These are phyloP conservation scores for Zygaena filipendulae DNA, from an alignment of 2,888 invertebrate species.

Conservation along the genomic window DNA sequence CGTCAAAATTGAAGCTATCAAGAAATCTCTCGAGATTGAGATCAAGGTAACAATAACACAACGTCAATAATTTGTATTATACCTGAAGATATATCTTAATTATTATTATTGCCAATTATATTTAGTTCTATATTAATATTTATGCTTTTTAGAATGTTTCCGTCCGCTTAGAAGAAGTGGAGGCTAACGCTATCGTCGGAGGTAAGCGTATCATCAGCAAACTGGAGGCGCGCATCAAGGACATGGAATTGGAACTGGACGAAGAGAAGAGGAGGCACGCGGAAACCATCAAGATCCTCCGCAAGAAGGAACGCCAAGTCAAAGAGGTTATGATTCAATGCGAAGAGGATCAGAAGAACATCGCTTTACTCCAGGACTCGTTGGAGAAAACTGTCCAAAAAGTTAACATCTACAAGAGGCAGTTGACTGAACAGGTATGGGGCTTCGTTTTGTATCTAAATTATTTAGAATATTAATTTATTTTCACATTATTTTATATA, in stretches of 20 bases:
- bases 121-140: neutral
- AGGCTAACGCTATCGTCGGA: conserved; percentile 96
- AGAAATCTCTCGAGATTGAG: conserved; percentile 97
- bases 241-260: conserved; percentile 93
- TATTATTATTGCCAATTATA: no score
- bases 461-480: no score
- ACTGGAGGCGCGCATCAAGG: conserved; percentile 94
- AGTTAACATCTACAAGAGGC: conserved; percentile 94
- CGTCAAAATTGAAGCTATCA: conserved; percentile 96
- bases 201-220: conserved; percentile 98
- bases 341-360: conserved; percentile 97
- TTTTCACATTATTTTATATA: conserved; percentile 2
- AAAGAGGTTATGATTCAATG: conserved; percentile 96
- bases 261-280: conserved; percentile 98
- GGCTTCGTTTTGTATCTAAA: no score
- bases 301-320: conserved; percentile 97
- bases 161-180: conserved; percentile 94
- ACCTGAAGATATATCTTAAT: conserved; percentile 1
- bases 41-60: conserved; percentile 74
- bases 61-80: conserved; percentile 3
- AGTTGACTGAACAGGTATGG: conserved; percentile 88
- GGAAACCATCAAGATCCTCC: conserved; percentile 96
- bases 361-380: conserved; percentile 89
- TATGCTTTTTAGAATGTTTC: conserved; percentile 81
- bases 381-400: conserved; percentile 90